These are phyloP conservation scores for Candoia aspera DNA, from an alignment of 2,113 vertebrate species.

Conservation along the genomic window DNA sequence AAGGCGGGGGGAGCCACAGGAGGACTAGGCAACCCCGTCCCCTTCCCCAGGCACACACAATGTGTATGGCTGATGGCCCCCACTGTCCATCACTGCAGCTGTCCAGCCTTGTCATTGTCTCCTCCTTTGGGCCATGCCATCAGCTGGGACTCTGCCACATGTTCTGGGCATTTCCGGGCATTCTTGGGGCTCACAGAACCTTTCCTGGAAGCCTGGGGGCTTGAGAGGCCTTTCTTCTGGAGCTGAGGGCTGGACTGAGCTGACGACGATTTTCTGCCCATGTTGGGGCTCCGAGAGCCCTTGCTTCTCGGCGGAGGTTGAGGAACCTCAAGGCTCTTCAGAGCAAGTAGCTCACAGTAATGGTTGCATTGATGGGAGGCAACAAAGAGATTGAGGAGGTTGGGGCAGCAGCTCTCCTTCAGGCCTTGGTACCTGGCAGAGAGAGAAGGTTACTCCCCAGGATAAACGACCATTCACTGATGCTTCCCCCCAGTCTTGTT, in stretches of 20 bases:
- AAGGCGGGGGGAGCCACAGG: accelerated
- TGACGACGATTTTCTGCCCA: constrained; percentile 77
- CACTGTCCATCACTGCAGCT: background rate
- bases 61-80: background rate
- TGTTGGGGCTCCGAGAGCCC: constrained; percentile 86
- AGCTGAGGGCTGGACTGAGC: constrained; percentile 87
- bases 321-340: constrained; percentile 79
- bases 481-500: background rate
- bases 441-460: constrained; percentile 25
- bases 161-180: constrained; percentile 71
- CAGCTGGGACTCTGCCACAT: constrained; percentile 58
- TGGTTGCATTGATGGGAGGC: constrained; percentile 85
- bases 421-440: constrained; percentile 92
- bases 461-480: background rate
- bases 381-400: constrained; percentile 86
- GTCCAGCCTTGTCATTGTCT: constrained; percentile 31
- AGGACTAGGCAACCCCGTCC: accelerated
- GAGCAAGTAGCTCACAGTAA: constrained; percentile 87
- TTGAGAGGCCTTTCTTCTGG: constrained; percentile 82
- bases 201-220: constrained; percentile 84
- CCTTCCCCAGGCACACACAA: background rate
- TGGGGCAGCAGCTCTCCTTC: constrained; percentile 83
- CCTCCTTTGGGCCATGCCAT: constrained; percentile 61
- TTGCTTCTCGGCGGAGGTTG: constrained; percentile 81
- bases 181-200: constrained; percentile 79